Evolutionary conservation across 2,113 vertebrate genomes (phyloP), one percentile per base, ranked within the genome.

Genomic region (Gracilinanus agilis): DNA sequence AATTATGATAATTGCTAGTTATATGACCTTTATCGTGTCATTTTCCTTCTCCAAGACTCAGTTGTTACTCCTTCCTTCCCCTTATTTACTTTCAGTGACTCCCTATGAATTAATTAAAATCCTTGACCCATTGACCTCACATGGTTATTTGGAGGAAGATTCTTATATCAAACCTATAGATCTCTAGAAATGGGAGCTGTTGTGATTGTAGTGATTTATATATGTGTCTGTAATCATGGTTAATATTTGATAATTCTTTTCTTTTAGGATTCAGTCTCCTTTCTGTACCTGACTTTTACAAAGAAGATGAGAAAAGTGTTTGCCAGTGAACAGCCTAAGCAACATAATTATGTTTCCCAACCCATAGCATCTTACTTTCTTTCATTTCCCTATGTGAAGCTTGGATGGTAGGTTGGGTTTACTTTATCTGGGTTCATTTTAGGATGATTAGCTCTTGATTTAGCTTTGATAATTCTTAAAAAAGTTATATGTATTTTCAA

Each of bases 381-480:
- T 92, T 96, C 97, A 3, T 67, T 95, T 25, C 97, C 99, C 24
- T 99, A 99, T 53, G 97, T 98, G 0, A 98, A 98, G 54, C 98
- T 99, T 90, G 99, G 99, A n/a, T 99, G 98, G 99, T 99, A 97
- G 24, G 98, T 98, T 3, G 0, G 0, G 4, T 29, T 29, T 34
- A 24, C 25, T 8, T 19, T 2, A 44, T 53, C 44, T 24, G 10
- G 29, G 55, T 6, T 10, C 4, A 56, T 92, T 55, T 21, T 13
- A 13, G 53, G 25, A 1, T 0, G 1, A 3, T 40, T 24, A 7
- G 16, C 3, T 83, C 19, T 27, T 55, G 49, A 53, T 58, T 55
- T 34, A 9, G n/a, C 27, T 83, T 34, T 40, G 67, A 67, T 92
- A 44, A 10, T 54, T 56, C 5, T n/a, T n/a, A 25, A 29, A 53